Evolutionary conservation across 2,113 vertebrate genomes (phyloP).

Genomic region (Perca flavescens): DNA sequence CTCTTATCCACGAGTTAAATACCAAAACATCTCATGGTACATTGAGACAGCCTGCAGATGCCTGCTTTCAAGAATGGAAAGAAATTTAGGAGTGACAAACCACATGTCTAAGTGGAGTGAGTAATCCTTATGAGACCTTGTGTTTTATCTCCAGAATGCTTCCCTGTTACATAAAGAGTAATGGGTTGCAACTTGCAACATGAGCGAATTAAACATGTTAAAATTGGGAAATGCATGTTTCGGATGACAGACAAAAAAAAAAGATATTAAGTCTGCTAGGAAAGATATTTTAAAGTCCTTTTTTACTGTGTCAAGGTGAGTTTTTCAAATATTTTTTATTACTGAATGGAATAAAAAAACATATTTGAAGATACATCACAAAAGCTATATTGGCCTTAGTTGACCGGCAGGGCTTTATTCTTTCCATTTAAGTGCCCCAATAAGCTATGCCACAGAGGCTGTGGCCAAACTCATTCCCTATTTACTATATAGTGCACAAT

Average conservation of each 20-base stretch:
- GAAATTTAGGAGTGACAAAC: constrained; percentile 18
- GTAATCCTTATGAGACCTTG: constrained; percentile 55
- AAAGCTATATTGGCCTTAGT: no score
- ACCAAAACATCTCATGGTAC: constrained; percentile 44
- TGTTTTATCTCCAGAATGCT: background rate
- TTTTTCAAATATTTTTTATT: no score
- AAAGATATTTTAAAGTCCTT: background rate
- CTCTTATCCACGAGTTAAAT: constrained; percentile 51
- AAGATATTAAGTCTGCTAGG: background rate
- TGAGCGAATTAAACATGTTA: background rate
- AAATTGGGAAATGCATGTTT: background rate
- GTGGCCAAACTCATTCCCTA: background rate
- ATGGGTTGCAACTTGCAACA: background rate
- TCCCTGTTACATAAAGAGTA: background rate
- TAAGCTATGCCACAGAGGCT: background rate
- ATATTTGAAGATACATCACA: background rate
- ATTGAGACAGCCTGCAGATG: constrained; percentile 4
- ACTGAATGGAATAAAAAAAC: no score
- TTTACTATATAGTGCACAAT: background rate
- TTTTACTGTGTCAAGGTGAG: background rate
- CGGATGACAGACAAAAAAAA: background rate
- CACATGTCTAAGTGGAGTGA: background rate
- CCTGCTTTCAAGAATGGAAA: constrained; percentile 1
- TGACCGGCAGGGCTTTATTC: background rate
- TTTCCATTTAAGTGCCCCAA: background rate